phyloP scores from a whole-genome alignment of 2,888 invertebrate genomes.

The Pheosia gnoma region DNA sequence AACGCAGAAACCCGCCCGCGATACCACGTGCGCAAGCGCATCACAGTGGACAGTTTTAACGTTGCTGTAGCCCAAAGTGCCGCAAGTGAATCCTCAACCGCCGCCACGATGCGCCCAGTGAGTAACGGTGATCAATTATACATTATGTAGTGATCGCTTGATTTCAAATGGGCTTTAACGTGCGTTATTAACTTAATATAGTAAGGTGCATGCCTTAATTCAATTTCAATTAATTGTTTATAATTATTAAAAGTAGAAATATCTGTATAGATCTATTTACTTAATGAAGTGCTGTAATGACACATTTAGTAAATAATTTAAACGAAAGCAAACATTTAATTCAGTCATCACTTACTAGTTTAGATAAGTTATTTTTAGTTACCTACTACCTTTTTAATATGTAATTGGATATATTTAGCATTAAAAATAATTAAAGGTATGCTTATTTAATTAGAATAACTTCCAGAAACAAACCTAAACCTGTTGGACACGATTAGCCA shows the following conservation, averaged over 20 bases:
- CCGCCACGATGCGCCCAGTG: slow-evolving; percentile 72
- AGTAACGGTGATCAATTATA: slow-evolving; percentile 61
- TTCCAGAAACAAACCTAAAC: slow-evolving; percentile 3
- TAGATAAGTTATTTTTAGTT: too few species aligned
- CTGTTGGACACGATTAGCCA: not conserved
- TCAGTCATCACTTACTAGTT: too few species aligned
- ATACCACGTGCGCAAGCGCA: slow-evolving; percentile 49
- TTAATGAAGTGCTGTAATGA: too few species aligned
- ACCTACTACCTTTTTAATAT: too few species aligned
- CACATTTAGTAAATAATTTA: too few species aligned
- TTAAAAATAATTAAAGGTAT: too few species aligned
- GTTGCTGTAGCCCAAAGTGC: slow-evolving; percentile 42
- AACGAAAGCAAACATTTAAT: too few species aligned
- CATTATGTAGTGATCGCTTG: slow-evolving; percentile 23
- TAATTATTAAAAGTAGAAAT: too few species aligned
- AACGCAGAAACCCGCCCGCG: slow-evolving; percentile 51
- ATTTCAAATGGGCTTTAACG: slow-evolving; percentile 12
- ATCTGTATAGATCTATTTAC: too few species aligned
- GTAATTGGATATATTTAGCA: too few species aligned
- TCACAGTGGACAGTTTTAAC: slow-evolving; percentile 23
- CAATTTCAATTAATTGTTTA: not conserved
- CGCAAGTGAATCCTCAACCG: slow-evolving; percentile 44
- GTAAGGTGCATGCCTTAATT: slow-evolving; percentile 10
- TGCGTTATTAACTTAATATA: slow-evolving; percentile 16
- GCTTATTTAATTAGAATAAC: too few species aligned